Conservation (phyloP, 2,888 invertebrate species). For the Tetranychus truncatus region DNA sequence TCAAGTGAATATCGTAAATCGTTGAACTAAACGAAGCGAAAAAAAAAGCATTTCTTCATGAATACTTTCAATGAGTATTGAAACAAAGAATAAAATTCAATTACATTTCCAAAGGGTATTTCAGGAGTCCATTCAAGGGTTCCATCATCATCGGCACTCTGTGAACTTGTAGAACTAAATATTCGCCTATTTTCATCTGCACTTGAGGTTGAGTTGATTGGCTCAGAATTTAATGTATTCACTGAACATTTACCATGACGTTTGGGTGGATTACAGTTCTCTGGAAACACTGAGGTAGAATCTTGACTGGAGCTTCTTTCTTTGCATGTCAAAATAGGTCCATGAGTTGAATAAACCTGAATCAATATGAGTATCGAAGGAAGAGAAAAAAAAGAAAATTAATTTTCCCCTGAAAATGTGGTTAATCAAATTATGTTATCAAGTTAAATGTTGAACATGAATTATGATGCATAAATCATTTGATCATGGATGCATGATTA, state of each 20-base stretch:
- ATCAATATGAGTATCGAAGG: background rate
- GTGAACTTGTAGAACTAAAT: constrained; percentile 32
- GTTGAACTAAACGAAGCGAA: constrained; percentile 21
- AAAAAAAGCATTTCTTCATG: background rate
- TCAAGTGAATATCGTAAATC: constrained; percentile 26
- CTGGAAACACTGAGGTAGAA: constrained; percentile 6
- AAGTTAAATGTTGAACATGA: background rate
- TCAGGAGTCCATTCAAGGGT: constrained; percentile 73
- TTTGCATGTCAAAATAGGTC: background rate
- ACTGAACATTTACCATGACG: background rate
- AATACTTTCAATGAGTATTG: background rate
- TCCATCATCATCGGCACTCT: constrained; percentile 47
- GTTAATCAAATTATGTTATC: too few species aligned
- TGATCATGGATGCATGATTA: background rate
- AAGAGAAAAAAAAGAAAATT: background rate
- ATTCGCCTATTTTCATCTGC: constrained; percentile 43
- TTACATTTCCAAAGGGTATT: constrained; percentile 74
- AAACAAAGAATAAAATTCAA: constrained; percentile 25
- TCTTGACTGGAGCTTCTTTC: background rate
- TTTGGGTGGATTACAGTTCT: background rate
- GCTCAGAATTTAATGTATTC: background rate
- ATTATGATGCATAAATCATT: background rate
- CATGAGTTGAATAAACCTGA: constrained; percentile 3
- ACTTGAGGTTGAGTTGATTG: constrained; percentile 40
- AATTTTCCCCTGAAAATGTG: background rate